Base-by-base conservation (phyloP, 2,888 invertebrate species). In the Acanthopleura granulata region DNA sequence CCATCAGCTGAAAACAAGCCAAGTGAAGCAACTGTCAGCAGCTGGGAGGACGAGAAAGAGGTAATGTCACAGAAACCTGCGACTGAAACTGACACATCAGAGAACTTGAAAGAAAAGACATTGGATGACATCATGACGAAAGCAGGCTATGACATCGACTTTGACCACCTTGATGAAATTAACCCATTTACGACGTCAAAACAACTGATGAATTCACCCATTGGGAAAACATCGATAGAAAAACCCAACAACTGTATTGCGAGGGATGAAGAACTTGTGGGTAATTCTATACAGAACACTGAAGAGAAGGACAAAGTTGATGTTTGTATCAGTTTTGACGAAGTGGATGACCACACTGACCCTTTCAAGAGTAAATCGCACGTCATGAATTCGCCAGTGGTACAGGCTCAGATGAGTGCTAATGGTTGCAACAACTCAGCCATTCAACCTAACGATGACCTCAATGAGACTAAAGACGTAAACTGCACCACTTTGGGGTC, bases 101-200 rank as follows among this genome's bases (percentile, higher is more conserved):
- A 40, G 40, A 9, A 40, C 40, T 40, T 40, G 9, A 40, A 6
- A 3, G 4, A 9, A 3, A 9, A 40, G 40, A 40, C 40, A 40
- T 40, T 9, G 40, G 57, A 57, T 57, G 57, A n/a, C 57, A 57
- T 57, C 22, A 22, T 57, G 18, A 18, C 57, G 18, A n/a, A 18
- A 4, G 22, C 18, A 57, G 57, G 57, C 18, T 57, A 57, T 57
- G 22, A 57, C 1, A 12, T 66, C 6, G 66, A 66, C 25, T 27
- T 66, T 22, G 66, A 66, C 29, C 1, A 27, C 6, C 25, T 66
- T 6, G 66, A 66, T 66, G 66, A 66, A 27, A 22, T 27, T 22
- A 25, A 77, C 71, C 77, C 75, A 57, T 75, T 77, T 61, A 73
- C 75, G 72, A 18, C 74, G 12, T 73, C 69, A 18, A 49, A 75